phyloP scores from a whole-genome alignment of 2,888 invertebrate species.

The Creontiades dilutus region DNA sequence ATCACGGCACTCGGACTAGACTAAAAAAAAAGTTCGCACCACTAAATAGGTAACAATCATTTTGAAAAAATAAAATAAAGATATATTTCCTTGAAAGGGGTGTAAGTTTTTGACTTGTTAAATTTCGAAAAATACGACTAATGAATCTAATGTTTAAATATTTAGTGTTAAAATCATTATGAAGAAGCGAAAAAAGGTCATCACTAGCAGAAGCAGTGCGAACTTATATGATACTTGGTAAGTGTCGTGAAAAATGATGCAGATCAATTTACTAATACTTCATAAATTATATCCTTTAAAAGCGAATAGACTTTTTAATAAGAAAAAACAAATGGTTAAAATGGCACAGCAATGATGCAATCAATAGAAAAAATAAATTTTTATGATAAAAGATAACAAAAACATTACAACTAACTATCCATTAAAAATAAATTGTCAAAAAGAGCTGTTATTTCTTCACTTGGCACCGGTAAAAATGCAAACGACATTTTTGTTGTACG shows the following conservation, averaged over 20 bases:
- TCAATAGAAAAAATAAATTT: constrained; percentile 57
- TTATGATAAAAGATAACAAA: neutral
- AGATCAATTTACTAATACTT: constrained; percentile 30
- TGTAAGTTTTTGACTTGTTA: too few species aligned
- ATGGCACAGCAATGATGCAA: constrained; percentile 59
- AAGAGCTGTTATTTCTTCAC: neutral
- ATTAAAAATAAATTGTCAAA: constrained; percentile 34
- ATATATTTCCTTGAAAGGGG: too few species aligned
- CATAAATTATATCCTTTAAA: constrained; percentile 6
- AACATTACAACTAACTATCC: constrained; percentile 37
- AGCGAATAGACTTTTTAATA: constrained; percentile 52
- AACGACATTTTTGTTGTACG: constrained; percentile 30
- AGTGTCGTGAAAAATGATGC: constrained; percentile 23
- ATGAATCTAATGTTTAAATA: neutral
- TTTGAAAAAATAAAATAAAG: too few species aligned
- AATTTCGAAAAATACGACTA: too few species aligned
- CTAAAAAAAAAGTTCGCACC: constrained; percentile 13
- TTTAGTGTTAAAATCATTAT: neutral
- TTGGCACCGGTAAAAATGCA: constrained; percentile 27
- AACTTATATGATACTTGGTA: constrained; percentile 29
- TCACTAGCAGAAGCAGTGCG: constrained; percentile 11
- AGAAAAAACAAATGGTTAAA: constrained; percentile 37
- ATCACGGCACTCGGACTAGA: constrained; percentile 34
- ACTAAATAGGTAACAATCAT: neutral
- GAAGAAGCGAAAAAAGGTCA: neutral